Evolutionary conservation across 2,888 invertebrate species (phyloP).

Genomic region (Trichogramma evanescens): DNA sequence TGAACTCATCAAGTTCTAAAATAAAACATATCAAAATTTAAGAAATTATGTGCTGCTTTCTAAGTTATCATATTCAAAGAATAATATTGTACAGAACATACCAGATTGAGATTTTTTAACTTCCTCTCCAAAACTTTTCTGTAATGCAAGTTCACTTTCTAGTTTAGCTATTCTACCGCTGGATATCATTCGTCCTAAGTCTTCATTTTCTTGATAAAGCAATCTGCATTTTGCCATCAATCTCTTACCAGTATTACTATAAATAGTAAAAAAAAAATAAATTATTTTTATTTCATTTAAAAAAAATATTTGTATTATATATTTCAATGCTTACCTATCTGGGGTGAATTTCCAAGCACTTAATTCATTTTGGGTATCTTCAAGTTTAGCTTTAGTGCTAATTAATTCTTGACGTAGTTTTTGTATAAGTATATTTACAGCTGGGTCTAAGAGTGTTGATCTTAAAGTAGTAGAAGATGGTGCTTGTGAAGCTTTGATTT

Average conservation of each 20-base stretch:
- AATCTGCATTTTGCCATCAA: slow-evolving; percentile 95
- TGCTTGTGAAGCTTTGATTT: slow-evolving; percentile 83
- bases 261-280: slow-evolving; percentile 20
- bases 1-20: slow-evolving; percentile 87
- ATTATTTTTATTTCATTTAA: neutral
- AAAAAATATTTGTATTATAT: neutral
- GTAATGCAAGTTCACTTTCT: slow-evolving; percentile 89
- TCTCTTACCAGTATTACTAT: slow-evolving; percentile 89
- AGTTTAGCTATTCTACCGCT: slow-evolving; percentile 91
- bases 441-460: slow-evolving; percentile 85
- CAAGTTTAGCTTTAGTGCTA: slow-evolving; percentile 80
- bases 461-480: slow-evolving; percentile 70
- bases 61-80: slow-evolving; percentile 2
- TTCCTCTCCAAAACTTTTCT: slow-evolving; percentile 92
- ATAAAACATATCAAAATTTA: slow-evolving; percentile 17
- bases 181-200: slow-evolving; percentile 90
- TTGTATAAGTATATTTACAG: slow-evolving; percentile 88
- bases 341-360: slow-evolving; percentile 99
- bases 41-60: neutral
- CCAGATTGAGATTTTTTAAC: slow-evolving; percentile 94
- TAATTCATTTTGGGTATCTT: slow-evolving; percentile 95
- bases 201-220: slow-evolving; percentile 94
- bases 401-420: slow-evolving; percentile 85
- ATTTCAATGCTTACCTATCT: slow-evolving; percentile 60
- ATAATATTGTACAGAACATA: slow-evolving; percentile 41